Evolutionary conservation across 2,888 invertebrate genomes (phyloP).

Genomic region (Thymelicus acteon): DNA sequence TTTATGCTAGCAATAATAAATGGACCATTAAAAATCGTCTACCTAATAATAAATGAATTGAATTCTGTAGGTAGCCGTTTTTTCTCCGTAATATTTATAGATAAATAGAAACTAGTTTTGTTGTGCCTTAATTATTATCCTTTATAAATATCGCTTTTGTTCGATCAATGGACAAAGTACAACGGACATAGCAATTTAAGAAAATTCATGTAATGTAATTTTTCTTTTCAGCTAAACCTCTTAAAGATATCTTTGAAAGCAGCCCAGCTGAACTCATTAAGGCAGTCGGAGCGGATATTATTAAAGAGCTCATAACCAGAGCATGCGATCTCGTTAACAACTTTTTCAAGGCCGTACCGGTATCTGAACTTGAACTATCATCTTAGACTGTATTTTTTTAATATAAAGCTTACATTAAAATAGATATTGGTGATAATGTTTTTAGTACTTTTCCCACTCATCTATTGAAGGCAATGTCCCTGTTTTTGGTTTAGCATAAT

Average conservation of each 20-base stretch:
- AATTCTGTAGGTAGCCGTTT: too few species aligned
- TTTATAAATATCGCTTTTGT: too few species aligned
- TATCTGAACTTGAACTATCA: slow-evolving; percentile 46
- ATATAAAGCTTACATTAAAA: background rate
- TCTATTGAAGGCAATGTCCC: too few species aligned
- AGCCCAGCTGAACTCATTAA: slow-evolving; percentile 51
- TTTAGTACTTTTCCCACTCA: background rate
- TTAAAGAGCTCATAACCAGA: slow-evolving; percentile 44
- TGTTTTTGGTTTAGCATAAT: too few species aligned
- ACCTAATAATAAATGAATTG: too few species aligned
- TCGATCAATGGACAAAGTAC: too few species aligned
- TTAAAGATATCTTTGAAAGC: slow-evolving; percentile 47
- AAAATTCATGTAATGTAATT: background rate
- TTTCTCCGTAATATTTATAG: too few species aligned
- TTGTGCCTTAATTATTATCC: too few species aligned
- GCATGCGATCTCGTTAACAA: slow-evolving; percentile 31
- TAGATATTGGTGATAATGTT: background rate
- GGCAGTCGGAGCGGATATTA: slow-evolving; percentile 50
- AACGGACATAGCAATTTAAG: background rate
- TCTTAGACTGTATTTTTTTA: slow-evolving; percentile 14
- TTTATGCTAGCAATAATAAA: too few species aligned
- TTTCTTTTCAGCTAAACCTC: slow-evolving; percentile 52
- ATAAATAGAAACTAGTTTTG: too few species aligned
- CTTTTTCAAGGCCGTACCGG: slow-evolving; percentile 41
- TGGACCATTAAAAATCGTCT: too few species aligned